Evolutionary conservation across 92 coral and sea anemone species (phyloP).

Genomic region (Actinernus sp.): DNA sequence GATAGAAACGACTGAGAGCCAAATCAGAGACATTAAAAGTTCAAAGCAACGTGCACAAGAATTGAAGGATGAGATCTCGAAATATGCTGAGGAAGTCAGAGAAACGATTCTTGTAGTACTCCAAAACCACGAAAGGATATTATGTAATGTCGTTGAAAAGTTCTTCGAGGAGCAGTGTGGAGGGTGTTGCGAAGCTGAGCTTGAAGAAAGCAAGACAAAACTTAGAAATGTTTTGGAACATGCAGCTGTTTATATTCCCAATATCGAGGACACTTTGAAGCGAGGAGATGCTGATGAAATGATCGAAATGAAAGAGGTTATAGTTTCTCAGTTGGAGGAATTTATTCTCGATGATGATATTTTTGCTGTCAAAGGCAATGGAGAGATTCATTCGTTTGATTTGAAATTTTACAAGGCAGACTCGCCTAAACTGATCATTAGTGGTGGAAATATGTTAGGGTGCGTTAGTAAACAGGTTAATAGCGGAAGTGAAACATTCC

Average conservation of each 20-base stretch:
- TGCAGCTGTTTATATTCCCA: conserved; percentile 8
- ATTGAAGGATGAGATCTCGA: conserved; percentile 14
- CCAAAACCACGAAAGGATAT: conserved; percentile 6
- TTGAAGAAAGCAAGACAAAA: neutral
- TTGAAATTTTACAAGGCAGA: no score
- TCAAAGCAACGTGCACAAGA: conserved; percentile 11
- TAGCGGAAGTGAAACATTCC: no score
- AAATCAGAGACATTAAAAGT: neutral
- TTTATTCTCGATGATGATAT: no score
- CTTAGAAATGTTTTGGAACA: neutral
- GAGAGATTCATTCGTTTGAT: no score
- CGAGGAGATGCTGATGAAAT: conserved; percentile 8
- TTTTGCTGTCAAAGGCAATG: no score
- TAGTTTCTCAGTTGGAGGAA: no score
- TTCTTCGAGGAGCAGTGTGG: conserved; percentile 5
- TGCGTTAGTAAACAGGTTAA: no score
- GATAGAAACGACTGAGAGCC: neutral
- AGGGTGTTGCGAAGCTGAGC: neutral
- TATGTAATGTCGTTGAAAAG: conserved; percentile 9
- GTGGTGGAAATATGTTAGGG: no score
- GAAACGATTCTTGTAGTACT: no score
- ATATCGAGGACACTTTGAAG: conserved; percentile 14
- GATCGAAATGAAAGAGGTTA: no score
- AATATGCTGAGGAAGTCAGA: conserved; percentile 3
- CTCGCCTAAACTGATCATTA: no score